Evolutionary conservation across 2,888 invertebrate genomes (phyloP).

Genomic region (Punctoribates punctum): DNA sequence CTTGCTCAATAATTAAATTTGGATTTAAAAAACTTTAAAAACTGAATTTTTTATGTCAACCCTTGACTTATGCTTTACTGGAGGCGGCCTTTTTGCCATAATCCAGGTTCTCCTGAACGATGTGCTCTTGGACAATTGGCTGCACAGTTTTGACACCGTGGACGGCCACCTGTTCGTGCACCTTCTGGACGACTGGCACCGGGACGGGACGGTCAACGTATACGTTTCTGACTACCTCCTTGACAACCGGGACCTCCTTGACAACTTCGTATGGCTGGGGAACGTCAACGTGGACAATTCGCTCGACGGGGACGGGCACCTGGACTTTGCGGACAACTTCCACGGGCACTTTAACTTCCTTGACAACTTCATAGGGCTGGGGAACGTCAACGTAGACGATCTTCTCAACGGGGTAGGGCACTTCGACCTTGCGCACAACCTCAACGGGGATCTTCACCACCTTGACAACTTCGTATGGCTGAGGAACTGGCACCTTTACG

Average conservation of each 20-base stretch:
- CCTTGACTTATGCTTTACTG: not conserved
- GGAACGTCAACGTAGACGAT: slow-evolving; percentile 30
- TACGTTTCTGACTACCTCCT: slow-evolving; percentile 37
- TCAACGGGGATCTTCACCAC: slow-evolving; percentile 17
- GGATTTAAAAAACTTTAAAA: too few species aligned
- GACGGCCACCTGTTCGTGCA: slow-evolving; percentile 23
- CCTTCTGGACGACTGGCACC: slow-evolving; percentile 21
- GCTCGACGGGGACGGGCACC: slow-evolving; percentile 33
- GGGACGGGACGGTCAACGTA: slow-evolving; percentile 41
- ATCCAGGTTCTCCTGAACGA: not conserved
- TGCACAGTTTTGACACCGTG: not conserved
- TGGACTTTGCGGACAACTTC: slow-evolving; percentile 35
- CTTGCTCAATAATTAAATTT: too few species aligned
- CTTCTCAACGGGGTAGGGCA: slow-evolving; percentile 36
- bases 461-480: not conserved
- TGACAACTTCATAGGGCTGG: slow-evolving; percentile 38
- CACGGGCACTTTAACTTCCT: slow-evolving; percentile 39
- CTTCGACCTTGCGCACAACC: slow-evolving; percentile 3
- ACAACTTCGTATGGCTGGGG: slow-evolving; percentile 27
- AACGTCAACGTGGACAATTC: slow-evolving; percentile 29
- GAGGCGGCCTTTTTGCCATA: not conserved
- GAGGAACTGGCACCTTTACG: slow-evolving; percentile 26
- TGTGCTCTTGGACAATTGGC: slow-evolving; percentile 4
- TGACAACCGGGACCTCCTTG: slow-evolving; percentile 35
- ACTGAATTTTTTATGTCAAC: too few species aligned